Conservation (phyloP, 2,113 vertebrate genomes). For the Taxidea taxus region DNA sequence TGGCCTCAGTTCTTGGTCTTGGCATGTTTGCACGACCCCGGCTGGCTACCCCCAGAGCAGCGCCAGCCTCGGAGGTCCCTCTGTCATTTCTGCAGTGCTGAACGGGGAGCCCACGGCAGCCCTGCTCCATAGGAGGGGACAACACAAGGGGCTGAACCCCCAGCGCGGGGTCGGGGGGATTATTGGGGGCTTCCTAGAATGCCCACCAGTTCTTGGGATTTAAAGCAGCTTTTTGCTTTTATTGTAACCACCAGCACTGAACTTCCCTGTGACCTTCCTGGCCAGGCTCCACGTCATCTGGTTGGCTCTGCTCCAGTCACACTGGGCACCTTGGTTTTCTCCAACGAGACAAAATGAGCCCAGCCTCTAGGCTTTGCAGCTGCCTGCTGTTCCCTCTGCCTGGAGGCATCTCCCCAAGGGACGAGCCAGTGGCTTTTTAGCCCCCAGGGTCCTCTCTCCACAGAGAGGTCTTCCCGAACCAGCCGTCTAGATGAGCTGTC, state of each 20-base stretch:
- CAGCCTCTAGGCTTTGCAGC: neutral
- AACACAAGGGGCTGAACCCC: neutral
- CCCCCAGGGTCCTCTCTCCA: neutral
- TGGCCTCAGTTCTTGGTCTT: neutral
- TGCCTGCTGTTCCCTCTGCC: neutral
- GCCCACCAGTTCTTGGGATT: neutral
- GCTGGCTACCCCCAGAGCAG: neutral
- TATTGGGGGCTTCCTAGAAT: neutral
- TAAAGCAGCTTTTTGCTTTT: neutral
- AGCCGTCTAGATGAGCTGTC: neutral
- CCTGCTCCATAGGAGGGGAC: neutral
- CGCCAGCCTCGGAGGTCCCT: neutral
- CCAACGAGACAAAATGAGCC: neutral
- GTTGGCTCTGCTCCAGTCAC: no score
- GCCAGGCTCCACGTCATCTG: neutral
- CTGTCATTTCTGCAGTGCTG: neutral
- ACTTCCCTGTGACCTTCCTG: fast-evolving
- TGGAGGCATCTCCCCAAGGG: neutral
- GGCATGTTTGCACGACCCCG: fast-evolving
- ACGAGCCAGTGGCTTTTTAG: fast-evolving
- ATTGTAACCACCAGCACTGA: neutral
- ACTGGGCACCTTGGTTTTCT: neutral
- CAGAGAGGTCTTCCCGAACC: neutral
- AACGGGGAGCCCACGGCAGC: fast-evolving
- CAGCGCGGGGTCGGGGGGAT: neutral